Percentiles rank a stretch among this genome's conserved stretches.
Evolutionary conservation across 2,888 invertebrate genomes (phyloP).

Genomic region (Sinohyriopsis cumingii): DNA sequence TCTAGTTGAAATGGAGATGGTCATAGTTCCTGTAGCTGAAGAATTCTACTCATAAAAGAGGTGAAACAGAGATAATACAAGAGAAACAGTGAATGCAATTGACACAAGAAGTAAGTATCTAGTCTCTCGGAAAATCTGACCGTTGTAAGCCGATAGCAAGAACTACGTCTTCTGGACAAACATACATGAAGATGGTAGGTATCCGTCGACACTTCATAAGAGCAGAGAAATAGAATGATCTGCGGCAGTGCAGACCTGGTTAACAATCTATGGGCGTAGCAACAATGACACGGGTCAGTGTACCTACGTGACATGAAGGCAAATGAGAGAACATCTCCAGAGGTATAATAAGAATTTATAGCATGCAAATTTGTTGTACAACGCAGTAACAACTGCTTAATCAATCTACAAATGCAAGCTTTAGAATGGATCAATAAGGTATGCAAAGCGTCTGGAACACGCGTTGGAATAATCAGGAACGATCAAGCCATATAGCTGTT

Average conservation of each 20-base stretch:
- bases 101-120: too few species aligned
- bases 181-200: background rate
- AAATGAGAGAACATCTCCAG: constrained; percentile 14
- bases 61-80: background rate
- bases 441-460: constrained; percentile 19
- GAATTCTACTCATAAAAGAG: background rate
- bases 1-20: background rate
- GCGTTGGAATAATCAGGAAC: constrained; percentile 25
- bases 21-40: background rate
- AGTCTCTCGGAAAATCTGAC: constrained; percentile 5
- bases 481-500: constrained; percentile 17
- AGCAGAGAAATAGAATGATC: constrained; percentile 22
- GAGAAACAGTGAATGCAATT: background rate
- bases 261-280: constrained; percentile 23
- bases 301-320: constrained; percentile 26
- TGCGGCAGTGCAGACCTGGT: constrained; percentile 25
- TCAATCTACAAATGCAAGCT: constrained; percentile 24
- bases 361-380: constrained; percentile 24
- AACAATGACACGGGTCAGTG: constrained; percentile 34
- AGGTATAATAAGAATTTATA: constrained; percentile 19
- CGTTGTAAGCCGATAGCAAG: background rate
- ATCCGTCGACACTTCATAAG: constrained; percentile 18
- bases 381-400: constrained; percentile 20
- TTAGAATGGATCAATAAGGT: constrained; percentile 25
- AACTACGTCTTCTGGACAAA: constrained; percentile 12